A percentile compares a stretch with the other conserved stretches of the same genome.
Evolutionary conservation across 2,113 vertebrate genomes (phyloP).

Genomic region (Mellivora capensis): DNA sequence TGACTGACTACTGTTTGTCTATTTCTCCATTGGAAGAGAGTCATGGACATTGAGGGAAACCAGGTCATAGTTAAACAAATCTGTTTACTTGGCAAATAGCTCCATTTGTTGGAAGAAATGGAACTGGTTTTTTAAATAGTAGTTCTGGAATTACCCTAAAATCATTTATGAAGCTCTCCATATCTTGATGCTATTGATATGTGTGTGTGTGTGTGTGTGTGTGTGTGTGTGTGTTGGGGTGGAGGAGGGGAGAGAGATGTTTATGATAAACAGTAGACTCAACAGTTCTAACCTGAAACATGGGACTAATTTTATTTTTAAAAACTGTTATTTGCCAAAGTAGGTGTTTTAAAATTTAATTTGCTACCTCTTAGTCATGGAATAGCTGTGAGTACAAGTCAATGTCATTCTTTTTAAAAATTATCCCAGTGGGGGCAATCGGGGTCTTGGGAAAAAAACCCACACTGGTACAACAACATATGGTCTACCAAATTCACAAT

Average conservation of each 20-base stretch:
- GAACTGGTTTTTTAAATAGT: not conserved
- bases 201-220: not conserved
- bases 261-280: not conserved
- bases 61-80: not conserved
- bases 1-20: not conserved
- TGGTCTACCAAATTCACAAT: constrained; percentile 55
- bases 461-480: constrained; percentile 21
- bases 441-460: constrained; percentile 9
- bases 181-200: not conserved
- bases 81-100: not conserved
- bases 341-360: not conserved
- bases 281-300: constrained; percentile 1
- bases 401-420: constrained; percentile 54
- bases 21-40: constrained; percentile 2
- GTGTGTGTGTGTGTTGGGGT: not conserved
- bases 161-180: not conserved
- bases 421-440: constrained; percentile 38
- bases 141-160: constrained; percentile 28
- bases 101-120: not conserved
- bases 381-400: not conserved
- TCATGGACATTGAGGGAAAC: not conserved
- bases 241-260: not conserved
- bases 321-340: constrained; percentile 33
- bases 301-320: constrained; percentile 47
- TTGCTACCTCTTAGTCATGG: not conserved